phyloP scores from a whole-genome alignment of 2,113 vertebrate genomes.

The Bothrops jararaca region DNA sequence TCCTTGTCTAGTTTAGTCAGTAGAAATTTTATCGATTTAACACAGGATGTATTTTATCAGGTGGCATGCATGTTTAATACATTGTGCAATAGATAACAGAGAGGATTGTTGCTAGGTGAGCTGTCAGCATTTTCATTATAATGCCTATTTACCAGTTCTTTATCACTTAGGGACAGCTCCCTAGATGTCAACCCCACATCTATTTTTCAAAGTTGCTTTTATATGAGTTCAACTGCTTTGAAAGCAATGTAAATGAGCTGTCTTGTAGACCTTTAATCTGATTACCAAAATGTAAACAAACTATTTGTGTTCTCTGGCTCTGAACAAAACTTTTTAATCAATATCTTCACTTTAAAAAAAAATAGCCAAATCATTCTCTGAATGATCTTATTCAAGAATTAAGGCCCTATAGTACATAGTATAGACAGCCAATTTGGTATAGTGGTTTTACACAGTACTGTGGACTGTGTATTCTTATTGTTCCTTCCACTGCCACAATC shows the following conservation, averaged over 20 bases:
- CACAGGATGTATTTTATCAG: slow-evolving; percentile 60
- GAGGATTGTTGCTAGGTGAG: slow-evolving; percentile 37
- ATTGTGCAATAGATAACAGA: slow-evolving; percentile 55
- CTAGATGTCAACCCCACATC: slow-evolving; percentile 20
- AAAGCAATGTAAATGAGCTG: background rate
- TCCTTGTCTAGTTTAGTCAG: slow-evolving; percentile 63
- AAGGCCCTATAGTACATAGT: background rate
- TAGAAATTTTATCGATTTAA: slow-evolving; percentile 66
- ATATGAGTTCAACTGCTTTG: slow-evolving; percentile 29
- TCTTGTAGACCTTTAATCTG: background rate
- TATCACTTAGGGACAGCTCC: slow-evolving; percentile 54
- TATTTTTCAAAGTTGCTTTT: slow-evolving; percentile 27
- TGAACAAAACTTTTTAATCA: background rate
- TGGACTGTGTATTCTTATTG: background rate
- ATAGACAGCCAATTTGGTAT: background rate
- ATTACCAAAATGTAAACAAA: background rate
- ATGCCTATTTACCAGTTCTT: slow-evolving; percentile 47
- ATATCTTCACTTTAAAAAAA: background rate
- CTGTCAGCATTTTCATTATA: slow-evolving; percentile 55
- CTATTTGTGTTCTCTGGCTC: background rate
- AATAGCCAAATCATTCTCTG: background rate
- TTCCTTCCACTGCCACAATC: background rate
- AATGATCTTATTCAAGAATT: background rate
- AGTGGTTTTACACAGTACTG: background rate
- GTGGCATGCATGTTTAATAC: slow-evolving; percentile 57